These are phyloP conservation scores for Cosmorhoe ocellata DNA, from an alignment of 2,888 invertebrate genomes.

Conservation along the genomic window DNA sequence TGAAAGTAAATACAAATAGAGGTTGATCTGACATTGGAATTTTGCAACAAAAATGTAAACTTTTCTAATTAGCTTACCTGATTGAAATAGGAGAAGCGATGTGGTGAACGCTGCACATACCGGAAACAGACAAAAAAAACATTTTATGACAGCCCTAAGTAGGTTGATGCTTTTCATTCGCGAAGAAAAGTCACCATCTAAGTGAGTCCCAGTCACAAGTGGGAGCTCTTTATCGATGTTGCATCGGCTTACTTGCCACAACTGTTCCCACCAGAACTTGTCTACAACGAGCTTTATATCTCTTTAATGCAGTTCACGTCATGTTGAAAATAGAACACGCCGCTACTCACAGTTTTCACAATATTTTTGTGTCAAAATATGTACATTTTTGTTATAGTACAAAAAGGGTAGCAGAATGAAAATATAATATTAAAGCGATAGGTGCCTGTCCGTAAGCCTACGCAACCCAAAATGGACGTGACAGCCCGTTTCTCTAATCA, in stretches of 20 bases:
- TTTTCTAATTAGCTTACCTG: constrained; percentile 24
- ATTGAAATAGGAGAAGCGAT: constrained; percentile 13
- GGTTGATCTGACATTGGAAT: too few relatives aligned
- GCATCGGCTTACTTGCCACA: constrained; percentile 28
- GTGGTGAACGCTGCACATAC: constrained; percentile 19
- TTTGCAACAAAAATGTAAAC: neutral
- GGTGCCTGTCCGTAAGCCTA: constrained; percentile 34
- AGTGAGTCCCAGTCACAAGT: too few relatives aligned
- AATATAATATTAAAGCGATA: constrained; percentile 40
- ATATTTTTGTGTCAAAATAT: constrained; percentile 27
- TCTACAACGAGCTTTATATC: constrained; percentile 23
- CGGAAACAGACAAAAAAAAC: constrained; percentile 19
- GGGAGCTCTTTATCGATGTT: constrained; percentile 24
- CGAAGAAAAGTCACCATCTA: constrained; percentile 22
- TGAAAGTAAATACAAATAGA: too few relatives aligned
- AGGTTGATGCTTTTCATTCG: constrained; percentile 8
- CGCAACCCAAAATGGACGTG: constrained; percentile 41
- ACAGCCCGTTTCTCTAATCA: constrained; percentile 50
- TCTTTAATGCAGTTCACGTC: constrained; percentile 28
- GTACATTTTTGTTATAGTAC: constrained; percentile 14
- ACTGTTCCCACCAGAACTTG: constrained; percentile 21
- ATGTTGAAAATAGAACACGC: constrained; percentile 24
- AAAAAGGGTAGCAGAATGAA: constrained; percentile 25
- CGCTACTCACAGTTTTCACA: constrained; percentile 21
- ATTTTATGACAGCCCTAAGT: constrained; percentile 20